Evolutionary conservation across 2,797 vertebrate species (phyloP).

Genomic region (Hippocampus kuda): DNA sequence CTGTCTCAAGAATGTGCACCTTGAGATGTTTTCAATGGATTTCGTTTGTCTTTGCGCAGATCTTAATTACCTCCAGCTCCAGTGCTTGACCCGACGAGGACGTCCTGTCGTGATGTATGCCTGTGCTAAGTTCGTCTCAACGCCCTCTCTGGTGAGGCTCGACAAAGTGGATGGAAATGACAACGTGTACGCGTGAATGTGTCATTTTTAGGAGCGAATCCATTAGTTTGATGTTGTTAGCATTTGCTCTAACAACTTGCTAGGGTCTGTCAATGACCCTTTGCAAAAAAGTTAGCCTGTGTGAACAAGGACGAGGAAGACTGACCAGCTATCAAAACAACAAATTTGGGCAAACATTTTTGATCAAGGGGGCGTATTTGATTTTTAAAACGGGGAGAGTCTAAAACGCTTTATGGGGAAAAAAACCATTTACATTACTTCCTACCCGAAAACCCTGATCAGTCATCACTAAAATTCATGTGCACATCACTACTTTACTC

Average conservation of each 20-base stretch:
- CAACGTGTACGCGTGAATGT: neutral
- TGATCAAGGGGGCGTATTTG: too few relatives aligned
- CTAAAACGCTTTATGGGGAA: too few relatives aligned
- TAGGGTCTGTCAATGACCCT: conserved; percentile 31
- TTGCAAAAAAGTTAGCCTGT: conserved; percentile 29
- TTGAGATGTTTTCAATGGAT: neutral
- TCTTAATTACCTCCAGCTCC: conserved; percentile 15
- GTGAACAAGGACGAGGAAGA: conserved; percentile 37
- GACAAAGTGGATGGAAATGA: conserved; percentile 25
- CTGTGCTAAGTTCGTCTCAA: conserved; percentile 74
- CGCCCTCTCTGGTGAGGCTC: conserved; percentile 71
- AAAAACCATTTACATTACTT: too few relatives aligned
- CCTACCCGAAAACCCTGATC: too few relatives aligned
- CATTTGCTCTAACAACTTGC: neutral
- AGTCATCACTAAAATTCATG: too few relatives aligned
- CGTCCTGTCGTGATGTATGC: conserved; percentile 61
- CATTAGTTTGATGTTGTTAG: neutral
- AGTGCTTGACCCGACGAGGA: conserved; percentile 37
- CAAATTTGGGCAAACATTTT: too few relatives aligned
- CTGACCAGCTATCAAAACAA: too few relatives aligned
- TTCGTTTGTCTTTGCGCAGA: conserved; percentile 5
- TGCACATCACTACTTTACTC: neutral
- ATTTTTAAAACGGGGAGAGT: too few relatives aligned
- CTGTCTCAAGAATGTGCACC: fast-evolving
- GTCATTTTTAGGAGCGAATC: neutral